Percentiles rank a stretch among this genome's conserved stretches.
phyloP scores from a whole-genome alignment of 2,113 vertebrate genomes.

The Leptosomus discolor region DNA sequence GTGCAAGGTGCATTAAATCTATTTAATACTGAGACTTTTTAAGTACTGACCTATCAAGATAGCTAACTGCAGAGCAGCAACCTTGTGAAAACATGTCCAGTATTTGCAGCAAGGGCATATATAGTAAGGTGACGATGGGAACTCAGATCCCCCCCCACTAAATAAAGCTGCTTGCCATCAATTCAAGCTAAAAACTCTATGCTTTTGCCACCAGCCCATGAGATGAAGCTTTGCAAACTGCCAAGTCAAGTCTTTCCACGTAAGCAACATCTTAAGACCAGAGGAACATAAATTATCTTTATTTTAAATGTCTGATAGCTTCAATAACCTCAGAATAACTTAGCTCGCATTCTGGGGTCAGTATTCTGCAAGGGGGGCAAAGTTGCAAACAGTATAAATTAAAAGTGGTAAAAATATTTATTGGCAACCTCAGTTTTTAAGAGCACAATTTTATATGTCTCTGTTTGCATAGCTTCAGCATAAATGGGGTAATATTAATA shows the following conservation, averaged over 20 bases:
- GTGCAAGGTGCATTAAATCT: neutral
- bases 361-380: neutral
- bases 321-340: neutral
- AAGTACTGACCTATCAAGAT: neutral
- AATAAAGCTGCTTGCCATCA: neutral
- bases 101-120: neutral
- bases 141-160: neutral
- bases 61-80: neutral
- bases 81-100: neutral
- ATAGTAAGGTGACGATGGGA: neutral
- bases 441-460: slow-evolving; percentile 68
- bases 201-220: neutral
- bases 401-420: slow-evolving; percentile 51
- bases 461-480: slow-evolving; percentile 58
- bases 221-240: neutral
- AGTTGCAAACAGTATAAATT: neutral
- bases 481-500: slow-evolving; percentile 65
- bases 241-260: neutral
- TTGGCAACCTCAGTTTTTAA: slow-evolving; percentile 30
- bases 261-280: neutral
- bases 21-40: neutral
- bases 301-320: neutral
- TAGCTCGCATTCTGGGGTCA: neutral
- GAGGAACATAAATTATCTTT: neutral
- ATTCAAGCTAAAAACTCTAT: neutral